Evolutionary conservation across 2,888 invertebrate genomes (phyloP), one percentile per base, ranked within the genome.

Genomic region (Dryomyza anilis): DNA sequence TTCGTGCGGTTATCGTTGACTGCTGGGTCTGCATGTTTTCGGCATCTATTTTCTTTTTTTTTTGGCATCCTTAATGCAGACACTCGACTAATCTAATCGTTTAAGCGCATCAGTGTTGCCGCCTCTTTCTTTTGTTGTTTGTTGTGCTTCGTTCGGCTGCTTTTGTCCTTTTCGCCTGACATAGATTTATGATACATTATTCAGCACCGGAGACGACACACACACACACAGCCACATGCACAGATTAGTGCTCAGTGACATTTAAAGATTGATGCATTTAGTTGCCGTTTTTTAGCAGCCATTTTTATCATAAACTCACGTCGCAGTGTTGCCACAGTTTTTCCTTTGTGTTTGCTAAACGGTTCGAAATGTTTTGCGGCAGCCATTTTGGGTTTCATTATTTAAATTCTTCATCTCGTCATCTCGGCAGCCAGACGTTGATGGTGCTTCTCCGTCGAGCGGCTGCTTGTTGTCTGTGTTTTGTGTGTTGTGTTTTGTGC

Each of bases 231-330:
- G n/a, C 8, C 25, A 27, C 14, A 52, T 52, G 43, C 39, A 14
- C 19, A 62, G 52, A 36, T 62, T 53, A 10, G 58, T 69, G 70
- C 68, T 64, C 70, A 67, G 68, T 74, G 76, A 75, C 76, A 77
- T 74, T 76, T 63, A 71, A 73, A 73, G 75, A 77, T 75, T 76
- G 77, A 77, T 77, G 76, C 71, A 67, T 71, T 68, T 64, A 53
- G 14, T 29, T 53, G 12, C 4, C 23, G 7, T 14, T 30, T 33
- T 53, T 30, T 1, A 27, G 27, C n/a, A n/a, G 52, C 52, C 10
- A 6, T 19, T 23, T 53, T 46, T 12, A 21, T 46, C 7, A 10
- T 19, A 6, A 46, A 21, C 3, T 46, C 12, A 12, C 12, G 5
- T 21, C 4, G 12, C 19, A 46, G 19, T 21, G 23, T 46, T 16